Conservation (phyloP, 2,888 invertebrate species). For the Holacanthella duospinosa region DNA sequence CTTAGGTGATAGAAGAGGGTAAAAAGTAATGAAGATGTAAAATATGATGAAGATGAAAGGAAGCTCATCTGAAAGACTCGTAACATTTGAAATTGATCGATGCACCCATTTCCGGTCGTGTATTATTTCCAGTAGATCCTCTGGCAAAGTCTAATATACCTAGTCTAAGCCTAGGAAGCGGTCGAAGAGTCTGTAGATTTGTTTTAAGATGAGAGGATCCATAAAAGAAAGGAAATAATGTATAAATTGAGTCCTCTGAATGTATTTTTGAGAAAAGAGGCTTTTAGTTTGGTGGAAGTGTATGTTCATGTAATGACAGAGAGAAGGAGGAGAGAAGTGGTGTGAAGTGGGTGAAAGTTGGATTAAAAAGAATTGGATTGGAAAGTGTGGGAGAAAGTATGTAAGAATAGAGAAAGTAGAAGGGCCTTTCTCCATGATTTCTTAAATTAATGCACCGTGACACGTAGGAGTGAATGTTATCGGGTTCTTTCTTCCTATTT, state of each 20-base stretch:
- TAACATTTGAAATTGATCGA: neutral
- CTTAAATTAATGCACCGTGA: slow-evolving; percentile 24
- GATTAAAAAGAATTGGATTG: neutral
- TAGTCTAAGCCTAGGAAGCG: no score
- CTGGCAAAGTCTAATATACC: no score
- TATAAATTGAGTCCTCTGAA: neutral
- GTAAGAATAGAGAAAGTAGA: neutral
- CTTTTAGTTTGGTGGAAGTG: neutral
- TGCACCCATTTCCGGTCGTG: neutral
- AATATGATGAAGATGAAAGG: neutral
- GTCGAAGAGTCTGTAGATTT: no score
- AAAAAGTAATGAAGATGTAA: neutral
- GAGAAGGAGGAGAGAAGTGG: slow-evolving; percentile 15
- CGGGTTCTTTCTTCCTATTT: slow-evolving; percentile 7
- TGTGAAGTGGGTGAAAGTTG: slow-evolving; percentile 12
- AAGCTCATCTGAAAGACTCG: neutral
- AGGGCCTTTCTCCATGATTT: slow-evolving; percentile 17
- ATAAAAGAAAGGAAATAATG: neutral
- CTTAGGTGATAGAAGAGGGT: no score
- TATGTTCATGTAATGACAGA: slow-evolving; percentile 5
- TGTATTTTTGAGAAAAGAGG: neutral
- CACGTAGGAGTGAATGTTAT: slow-evolving; percentile 16
- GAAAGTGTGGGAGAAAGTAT: slow-evolving; percentile 2
- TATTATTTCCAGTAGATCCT: no score
- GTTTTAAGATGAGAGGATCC: neutral